Evolutionary conservation across 1,140 invertebrate genomes (phyloP).

Genomic region (Thalassaphorura encarpata): DNA sequence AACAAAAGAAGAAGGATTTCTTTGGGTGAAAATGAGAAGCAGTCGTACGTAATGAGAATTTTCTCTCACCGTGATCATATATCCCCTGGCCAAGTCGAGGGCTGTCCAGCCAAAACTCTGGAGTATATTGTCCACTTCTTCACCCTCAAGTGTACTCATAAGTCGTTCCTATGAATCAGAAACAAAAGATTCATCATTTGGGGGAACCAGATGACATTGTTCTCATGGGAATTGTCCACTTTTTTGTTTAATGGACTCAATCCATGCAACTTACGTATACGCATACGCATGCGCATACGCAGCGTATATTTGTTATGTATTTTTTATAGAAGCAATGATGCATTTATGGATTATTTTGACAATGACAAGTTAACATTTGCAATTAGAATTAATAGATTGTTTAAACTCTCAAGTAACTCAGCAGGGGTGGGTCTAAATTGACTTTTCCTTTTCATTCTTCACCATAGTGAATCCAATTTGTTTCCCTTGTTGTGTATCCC

Average conservation of each 20-base stretch:
- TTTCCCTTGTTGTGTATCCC: too few relatives aligned
- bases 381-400: too few relatives aligned
- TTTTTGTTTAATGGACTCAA: background rate
- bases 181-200: background rate
- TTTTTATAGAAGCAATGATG: background rate
- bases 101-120: conserved; percentile 78
- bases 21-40: too few relatives aligned
- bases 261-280: background rate
- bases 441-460: too few relatives aligned
- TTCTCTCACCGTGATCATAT: conserved; percentile 71
- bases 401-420: too few relatives aligned
- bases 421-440: too few relatives aligned
- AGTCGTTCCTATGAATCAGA: conserved; percentile 56
- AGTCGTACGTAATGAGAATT: too few relatives aligned
- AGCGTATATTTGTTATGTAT: background rate
- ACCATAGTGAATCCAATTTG: too few relatives aligned
- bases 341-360: too few relatives aligned
- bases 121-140: conserved; percentile 67
- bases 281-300: background rate
- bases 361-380: too few relatives aligned
- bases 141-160: conserved; percentile 63
- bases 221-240: background rate
- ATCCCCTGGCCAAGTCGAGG: conserved; percentile 73
- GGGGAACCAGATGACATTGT: too few relatives aligned
- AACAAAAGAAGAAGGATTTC: too few relatives aligned